Base-by-base conservation (phyloP, 2,888 invertebrate species). In the Emmelina monodactyla region DNA sequence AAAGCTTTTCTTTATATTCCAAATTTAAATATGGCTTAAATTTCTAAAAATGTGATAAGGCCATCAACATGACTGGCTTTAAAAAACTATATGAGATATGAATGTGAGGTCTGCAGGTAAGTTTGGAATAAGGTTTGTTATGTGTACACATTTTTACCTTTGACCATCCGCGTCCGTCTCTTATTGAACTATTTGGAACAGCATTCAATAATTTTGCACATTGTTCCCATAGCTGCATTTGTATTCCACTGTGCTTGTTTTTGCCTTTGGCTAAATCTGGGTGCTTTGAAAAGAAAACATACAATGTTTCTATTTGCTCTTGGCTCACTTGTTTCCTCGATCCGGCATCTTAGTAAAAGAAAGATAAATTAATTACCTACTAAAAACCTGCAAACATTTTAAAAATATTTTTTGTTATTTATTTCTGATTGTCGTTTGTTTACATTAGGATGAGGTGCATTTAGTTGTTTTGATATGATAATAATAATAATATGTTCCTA, bases 131-230 rank as follows among this genome's bases (percentile, higher is more conserved):
- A n/a, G n/a, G n/a, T n/a, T n/a, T n/a, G n/a, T n/a, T n/a, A n/a
- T n/a, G n/a, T n/a, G n/a, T n/a, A n/a, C n/a, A n/a, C n/a, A n/a
- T n/a, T n/a, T n/a, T n/a, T 43, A 70, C 71, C 65, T 67, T 68
- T 3, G 69, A 64, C 71, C 71, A 72, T n/a, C 62, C 67, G 40
- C 61, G 67, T 2, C 62, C 62, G 50, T 67, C 58, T 43, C 67
- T 63, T 32, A 45, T 38, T 7, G 62, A 55, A 36, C 73, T 58
- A 19, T 60, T 50, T 33, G 51, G 49, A 19, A 53, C 33, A 5
- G 36, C 37, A 42, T 68, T 68, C 0, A 67, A 51, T 42, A 53
- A 55, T 28, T 62, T 62, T 13, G 68, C 61, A 34, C 69, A 68
- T 1, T 45, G 37, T 28, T 60, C 61, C 72, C 72, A 72, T 1